Evolutionary conservation across 2,797 vertebrate species (phyloP).

Genomic region (Chelon auratus): DNA sequence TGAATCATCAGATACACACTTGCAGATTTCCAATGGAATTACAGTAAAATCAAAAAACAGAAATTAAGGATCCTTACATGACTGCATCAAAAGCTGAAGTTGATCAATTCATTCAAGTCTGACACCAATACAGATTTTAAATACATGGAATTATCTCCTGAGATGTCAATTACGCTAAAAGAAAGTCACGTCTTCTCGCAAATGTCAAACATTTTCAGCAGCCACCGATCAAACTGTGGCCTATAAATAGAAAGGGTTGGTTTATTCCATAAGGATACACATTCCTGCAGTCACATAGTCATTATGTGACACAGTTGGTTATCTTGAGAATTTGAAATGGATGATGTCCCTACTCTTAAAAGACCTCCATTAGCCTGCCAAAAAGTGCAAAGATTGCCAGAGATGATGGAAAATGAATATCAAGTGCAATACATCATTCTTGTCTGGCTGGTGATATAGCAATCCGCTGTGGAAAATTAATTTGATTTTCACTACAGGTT

Average conservation of each 20-base stretch:
- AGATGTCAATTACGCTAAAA: conserved; percentile 26
- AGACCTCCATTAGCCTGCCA: conserved; percentile 77
- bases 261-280: conserved; percentile 14
- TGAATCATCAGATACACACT: conserved; percentile 16
- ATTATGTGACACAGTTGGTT: conserved; percentile 63
- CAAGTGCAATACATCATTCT: conserved; percentile 85
- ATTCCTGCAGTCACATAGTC: conserved; percentile 32
- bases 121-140: conserved; percentile 3
- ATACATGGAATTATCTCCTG: conserved; percentile 19
- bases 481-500: conserved; percentile 81
- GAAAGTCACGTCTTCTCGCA: conserved; percentile 19
- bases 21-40: neutral
- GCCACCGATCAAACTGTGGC: conserved; percentile 1
- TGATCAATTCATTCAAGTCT: neutral
- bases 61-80: conserved; percentile 13
- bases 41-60: neutral
- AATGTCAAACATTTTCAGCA: conserved; percentile 18
- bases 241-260: conserved; percentile 29
- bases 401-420: conserved; percentile 84
- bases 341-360: conserved; percentile 69
- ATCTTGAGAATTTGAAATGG: conserved; percentile 72
- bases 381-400: conserved; percentile 76
- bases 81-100: neutral
- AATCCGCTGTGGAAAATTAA: conserved; percentile 81
- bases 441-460: conserved; percentile 79